Base-by-base conservation (phyloP, 1,140 invertebrate genomes). In the Brachionus paranguensis region DNA sequence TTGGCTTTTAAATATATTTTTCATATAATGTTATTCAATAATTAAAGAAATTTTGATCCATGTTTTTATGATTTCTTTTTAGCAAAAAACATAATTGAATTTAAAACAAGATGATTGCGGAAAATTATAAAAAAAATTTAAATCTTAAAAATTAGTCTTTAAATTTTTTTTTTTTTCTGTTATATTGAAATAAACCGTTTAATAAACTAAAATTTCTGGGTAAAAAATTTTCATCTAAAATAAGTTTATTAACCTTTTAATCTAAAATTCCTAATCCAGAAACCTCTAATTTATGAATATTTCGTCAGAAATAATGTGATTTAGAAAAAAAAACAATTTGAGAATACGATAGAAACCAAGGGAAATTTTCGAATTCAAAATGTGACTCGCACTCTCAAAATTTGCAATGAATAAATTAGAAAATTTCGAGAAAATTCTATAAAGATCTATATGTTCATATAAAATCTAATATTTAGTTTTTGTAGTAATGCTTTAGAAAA, bases 361-460 rank as follows among this genome's bases (percentile, higher is more conserved):
- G 41, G 41, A 72, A 72, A 72, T 41, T 72, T 72, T 72, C 33
- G 24, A 72, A 72, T 43, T 72, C 37, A 17, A 41, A 72, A 37
- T 43, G 27, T 33, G 27, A 68, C 33, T 33, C 65, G 33, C 65
- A 68, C 37, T 43, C 68, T 43, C 68, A 10, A 43, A 43, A 43
- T 72, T 72, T 41, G 68, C 68, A 45, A 72, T 72, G 68, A 72
- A 72, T 72, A 72, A 72, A 72, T 72, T 72, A 72, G 68, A 72
- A 72, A 72, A 43, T 41, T 43, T 72, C 68, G 68, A 72, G 68
- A 72, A 72, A 72, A 72, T 72, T 72, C 68, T 72, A 72, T 43
- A 72, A 43, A 41, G 45, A 41, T 72, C 68, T 72, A 41, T 53
- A n/a, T 20, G 53, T 8, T 8, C 17, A 60, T 60, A 60, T 60